phyloP scores from a whole-genome alignment of 2,888 invertebrate species.

The Choristoneura rosaceana region DNA sequence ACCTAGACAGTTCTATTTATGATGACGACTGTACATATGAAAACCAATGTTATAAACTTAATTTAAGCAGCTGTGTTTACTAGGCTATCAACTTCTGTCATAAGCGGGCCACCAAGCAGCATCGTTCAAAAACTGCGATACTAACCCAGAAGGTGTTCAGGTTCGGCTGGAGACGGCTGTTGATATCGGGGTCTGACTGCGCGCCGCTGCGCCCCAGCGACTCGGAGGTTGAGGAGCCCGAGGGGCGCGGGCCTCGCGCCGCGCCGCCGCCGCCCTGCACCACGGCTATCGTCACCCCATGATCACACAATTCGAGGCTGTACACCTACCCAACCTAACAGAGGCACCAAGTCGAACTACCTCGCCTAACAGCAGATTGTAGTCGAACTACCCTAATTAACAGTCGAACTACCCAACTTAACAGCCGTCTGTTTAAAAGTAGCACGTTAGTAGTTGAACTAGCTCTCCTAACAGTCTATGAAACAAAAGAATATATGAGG shows the following conservation, averaged over 20 bases:
- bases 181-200: constrained; percentile 77
- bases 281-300: constrained; percentile 52
- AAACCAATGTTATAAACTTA: neutral
- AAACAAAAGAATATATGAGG: too few species aligned
- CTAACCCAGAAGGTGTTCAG: constrained; percentile 79
- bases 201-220: constrained; percentile 72
- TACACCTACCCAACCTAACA: constrained; percentile 22
- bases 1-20: too few species aligned
- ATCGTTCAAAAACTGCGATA: constrained; percentile 48
- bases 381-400: neutral
- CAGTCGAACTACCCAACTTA: neutral
- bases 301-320: constrained; percentile 50
- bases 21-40: neutral
- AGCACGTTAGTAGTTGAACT: too few species aligned
- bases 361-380: neutral
- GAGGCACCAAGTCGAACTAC: neutral
- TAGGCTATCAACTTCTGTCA: neutral
- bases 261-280: constrained; percentile 63
- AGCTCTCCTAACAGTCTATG: too few species aligned
- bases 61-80: too few species aligned
- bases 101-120: constrained; percentile 38
- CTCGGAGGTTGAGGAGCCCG: constrained; percentile 59
- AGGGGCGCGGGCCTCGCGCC: constrained; percentile 60
- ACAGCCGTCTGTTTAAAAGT: neutral
- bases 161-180: constrained; percentile 70